Conservation (phyloP, 2,797 vertebrate species). For the Notolabrus celidotus region DNA sequence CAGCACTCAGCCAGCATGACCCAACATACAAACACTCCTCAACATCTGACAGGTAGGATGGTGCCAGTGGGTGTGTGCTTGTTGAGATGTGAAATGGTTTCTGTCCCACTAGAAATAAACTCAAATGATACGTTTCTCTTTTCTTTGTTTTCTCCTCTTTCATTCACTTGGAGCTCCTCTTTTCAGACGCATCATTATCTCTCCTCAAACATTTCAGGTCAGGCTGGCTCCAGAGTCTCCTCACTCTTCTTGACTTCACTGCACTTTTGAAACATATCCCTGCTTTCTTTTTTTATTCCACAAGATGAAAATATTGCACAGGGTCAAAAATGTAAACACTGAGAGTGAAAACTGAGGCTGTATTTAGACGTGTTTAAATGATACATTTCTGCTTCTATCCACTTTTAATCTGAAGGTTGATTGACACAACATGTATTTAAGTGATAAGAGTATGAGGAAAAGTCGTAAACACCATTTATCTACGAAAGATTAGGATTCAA, state of each 20-base stretch:
- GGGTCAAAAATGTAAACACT: no score
- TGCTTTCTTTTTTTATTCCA: no score
- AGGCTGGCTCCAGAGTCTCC: neutral
- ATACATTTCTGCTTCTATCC: no score
- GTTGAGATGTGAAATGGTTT: constrained; percentile 20
- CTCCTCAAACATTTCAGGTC: constrained; percentile 24
- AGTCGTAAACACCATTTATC: no score
- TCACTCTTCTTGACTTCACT: neutral
- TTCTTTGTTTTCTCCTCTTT: constrained; percentile 24
- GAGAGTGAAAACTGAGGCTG: no score
- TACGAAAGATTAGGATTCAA: no score
- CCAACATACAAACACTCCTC: constrained; percentile 59
- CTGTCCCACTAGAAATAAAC: constrained; percentile 36
- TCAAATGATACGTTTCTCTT: constrained; percentile 15
- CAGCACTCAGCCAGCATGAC: constrained; percentile 62
- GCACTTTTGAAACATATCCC: neutral
- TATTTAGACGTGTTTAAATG: no score
- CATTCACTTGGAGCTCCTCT: constrained; percentile 18
- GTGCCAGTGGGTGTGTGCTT: neutral
- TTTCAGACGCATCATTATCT: constrained; percentile 21
- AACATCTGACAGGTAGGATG: constrained; percentile 41
- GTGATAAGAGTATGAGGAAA: no score
- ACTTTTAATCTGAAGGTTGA: no score
- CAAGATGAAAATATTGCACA: no score
- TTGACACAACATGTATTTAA: no score